phyloP scores from a whole-genome alignment of 2,797 vertebrate genomes.

The Oceanodroma leucorhoa region DNA sequence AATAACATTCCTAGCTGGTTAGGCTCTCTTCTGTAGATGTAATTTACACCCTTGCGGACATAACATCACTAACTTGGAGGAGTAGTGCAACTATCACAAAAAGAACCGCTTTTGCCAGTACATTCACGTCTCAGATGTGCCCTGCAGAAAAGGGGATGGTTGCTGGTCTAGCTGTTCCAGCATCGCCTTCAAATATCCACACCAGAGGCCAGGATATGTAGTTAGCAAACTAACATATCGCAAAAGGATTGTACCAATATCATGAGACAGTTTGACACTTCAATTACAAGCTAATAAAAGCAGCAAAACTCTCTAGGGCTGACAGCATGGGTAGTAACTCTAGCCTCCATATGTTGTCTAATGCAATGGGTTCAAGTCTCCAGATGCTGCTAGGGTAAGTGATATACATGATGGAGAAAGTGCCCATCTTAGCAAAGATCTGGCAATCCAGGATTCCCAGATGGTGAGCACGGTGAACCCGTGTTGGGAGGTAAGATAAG shows the following conservation, averaged over 20 bases:
- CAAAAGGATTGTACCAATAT: neutral
- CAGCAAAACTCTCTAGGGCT: neutral
- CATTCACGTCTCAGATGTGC: neutral
- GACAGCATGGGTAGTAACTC: neutral
- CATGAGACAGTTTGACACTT: neutral
- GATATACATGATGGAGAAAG: neutral
- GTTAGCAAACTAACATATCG: neutral
- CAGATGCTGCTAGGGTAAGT: neutral
- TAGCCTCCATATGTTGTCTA: rapidly evolving
- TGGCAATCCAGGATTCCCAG: neutral
- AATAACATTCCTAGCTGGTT: neutral
- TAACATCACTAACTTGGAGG: neutral
- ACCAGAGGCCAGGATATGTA: neutral
- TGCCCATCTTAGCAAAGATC: neutral
- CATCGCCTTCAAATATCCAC: rapidly evolving
- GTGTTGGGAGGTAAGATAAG: neutral
- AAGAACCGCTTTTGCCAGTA: neutral
- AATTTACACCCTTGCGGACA: neutral
- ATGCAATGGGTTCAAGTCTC: neutral
- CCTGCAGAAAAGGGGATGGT: neutral
- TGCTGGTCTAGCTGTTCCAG: neutral
- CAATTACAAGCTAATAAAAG: neutral
- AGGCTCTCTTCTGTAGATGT: neutral
- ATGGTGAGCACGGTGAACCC: neutral
- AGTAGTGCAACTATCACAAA: neutral